Conservation (phyloP, 1,140 invertebrate species). For the Mactra quadrangularis region DNA sequence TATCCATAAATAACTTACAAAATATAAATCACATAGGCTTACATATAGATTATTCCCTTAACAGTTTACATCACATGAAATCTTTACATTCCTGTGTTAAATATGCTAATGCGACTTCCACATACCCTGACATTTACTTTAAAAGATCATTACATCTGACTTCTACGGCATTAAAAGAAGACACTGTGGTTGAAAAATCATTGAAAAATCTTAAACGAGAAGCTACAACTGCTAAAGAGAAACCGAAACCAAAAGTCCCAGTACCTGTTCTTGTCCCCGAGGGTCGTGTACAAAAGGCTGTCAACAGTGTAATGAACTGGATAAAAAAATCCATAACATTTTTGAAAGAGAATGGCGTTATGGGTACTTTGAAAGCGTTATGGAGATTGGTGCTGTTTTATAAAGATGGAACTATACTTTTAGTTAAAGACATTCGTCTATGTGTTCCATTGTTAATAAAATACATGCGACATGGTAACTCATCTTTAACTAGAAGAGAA, state of each 20-base stretch:
- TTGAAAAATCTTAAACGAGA: slow-evolving; percentile 43
- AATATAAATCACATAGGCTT: neutral
- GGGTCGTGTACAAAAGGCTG: slow-evolving; percentile 1
- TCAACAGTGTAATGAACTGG: neutral
- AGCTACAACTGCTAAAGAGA: neutral
- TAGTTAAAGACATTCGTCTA: slow-evolving; percentile 45
- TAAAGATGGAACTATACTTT: slow-evolving; percentile 44
- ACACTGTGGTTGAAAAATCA: slow-evolving; percentile 26
- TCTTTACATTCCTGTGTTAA: slow-evolving; percentile 3
- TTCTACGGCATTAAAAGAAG: slow-evolving; percentile 20
- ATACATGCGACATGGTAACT: slow-evolving; percentile 42
- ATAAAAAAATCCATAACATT: neutral
- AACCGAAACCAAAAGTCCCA: neutral
- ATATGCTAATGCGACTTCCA: neutral
- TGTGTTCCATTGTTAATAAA: slow-evolving; percentile 45
- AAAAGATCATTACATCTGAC: slow-evolving; percentile 47
- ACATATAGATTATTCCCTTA: neutral
- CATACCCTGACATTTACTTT: neutral
- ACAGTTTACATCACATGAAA: neutral
- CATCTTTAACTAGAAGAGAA: slow-evolving; percentile 51
- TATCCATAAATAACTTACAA: no score
- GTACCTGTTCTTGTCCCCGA: neutral
- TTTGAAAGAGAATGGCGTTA: slow-evolving; percentile 14
- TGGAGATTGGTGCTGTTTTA: slow-evolving; percentile 17
- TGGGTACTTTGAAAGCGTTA: neutral